Evolutionary conservation across 1,140 invertebrate species (phyloP).

Genomic region (Polypedilum vanderplanki): DNA sequence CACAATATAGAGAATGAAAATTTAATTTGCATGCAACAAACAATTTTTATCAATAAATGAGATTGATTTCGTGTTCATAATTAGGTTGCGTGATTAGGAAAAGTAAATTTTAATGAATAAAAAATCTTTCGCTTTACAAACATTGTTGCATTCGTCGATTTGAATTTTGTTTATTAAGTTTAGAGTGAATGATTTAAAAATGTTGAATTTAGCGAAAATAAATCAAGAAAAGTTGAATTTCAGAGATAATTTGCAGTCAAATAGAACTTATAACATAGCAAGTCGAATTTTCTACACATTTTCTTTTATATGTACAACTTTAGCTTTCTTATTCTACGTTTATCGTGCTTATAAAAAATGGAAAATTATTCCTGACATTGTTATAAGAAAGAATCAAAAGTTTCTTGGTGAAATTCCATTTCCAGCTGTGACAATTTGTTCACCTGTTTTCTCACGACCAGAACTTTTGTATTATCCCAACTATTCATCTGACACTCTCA

Average conservation of each 20-base stretch:
- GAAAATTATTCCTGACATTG: not conserved
- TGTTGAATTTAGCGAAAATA: not conserved
- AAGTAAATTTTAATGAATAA: no score
- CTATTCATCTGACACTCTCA: no score
- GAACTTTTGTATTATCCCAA: no score
- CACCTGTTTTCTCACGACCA: not conserved
- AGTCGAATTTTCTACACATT: not conserved
- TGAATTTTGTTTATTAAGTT: no score
- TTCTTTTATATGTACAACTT: not conserved
- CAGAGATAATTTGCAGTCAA: not conserved
- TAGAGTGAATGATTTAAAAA: no score
- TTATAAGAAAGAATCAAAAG: not conserved
- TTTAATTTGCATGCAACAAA: no score
- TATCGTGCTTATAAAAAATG: not conserved
- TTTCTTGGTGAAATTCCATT: not conserved
- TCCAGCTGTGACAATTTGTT: not conserved
- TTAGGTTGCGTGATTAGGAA: no score
- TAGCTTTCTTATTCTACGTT: not conserved
- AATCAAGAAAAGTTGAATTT: not conserved
- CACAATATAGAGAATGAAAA: no score
- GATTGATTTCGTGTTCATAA: no score
- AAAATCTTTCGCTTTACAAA: not conserved
- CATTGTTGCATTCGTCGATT: no score
- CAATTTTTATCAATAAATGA: no score
- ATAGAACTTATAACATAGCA: not conserved